Percentiles rank a stretch among this genome's conserved stretches.
These are phyloP conservation scores for Prenolepis imparis DNA, from an alignment of 2,888 invertebrate species.

Conservation along the genomic window DNA sequence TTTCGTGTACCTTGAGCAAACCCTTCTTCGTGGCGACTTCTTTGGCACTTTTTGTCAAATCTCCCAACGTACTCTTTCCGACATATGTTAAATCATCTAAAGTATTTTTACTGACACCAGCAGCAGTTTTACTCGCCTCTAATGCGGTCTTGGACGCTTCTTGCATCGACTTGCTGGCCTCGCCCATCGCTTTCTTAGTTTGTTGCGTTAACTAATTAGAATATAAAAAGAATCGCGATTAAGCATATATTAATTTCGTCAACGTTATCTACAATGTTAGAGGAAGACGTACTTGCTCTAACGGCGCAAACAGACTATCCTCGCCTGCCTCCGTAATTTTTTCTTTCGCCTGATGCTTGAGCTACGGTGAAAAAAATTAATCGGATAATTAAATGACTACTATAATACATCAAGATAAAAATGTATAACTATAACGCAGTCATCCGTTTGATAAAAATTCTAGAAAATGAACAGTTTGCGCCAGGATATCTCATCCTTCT, in stretches of 20 bases:
- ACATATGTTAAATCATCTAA: slow-evolving; percentile 95
- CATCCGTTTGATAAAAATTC: not conserved
- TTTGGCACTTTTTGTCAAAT: slow-evolving; percentile 96
- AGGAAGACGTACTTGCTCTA: slow-evolving; percentile 90
- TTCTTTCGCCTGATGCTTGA: slow-evolving; percentile 89
- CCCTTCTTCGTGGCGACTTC: slow-evolving; percentile 95
- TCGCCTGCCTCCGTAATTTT: slow-evolving; percentile 91
- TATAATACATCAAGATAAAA: not conserved
- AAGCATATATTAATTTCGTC: not conserved
- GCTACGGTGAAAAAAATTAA: slow-evolving; percentile 80
- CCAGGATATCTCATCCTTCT: not conserved
- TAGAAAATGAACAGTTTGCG: not conserved
- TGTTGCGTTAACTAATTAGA: slow-evolving; percentile 91
- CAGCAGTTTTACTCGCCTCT: slow-evolving; percentile 95
- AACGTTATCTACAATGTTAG: not conserved
- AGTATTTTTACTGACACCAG: slow-evolving; percentile 95
- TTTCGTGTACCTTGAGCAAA: slow-evolving; percentile 89
- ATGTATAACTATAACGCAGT: not conserved
- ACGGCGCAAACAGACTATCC: slow-evolving; percentile 91
- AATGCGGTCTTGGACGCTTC: slow-evolving; percentile 95
- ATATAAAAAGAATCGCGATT: not conserved
- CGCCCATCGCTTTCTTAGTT: slow-evolving; percentile 95
- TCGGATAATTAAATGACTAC: not conserved
- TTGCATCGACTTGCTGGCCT: slow-evolving; percentile 93
- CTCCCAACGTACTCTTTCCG: slow-evolving; percentile 95